Base-by-base conservation (phyloP, 2,888 invertebrate genomes). In the Tricholauxania praeusta region DNA sequence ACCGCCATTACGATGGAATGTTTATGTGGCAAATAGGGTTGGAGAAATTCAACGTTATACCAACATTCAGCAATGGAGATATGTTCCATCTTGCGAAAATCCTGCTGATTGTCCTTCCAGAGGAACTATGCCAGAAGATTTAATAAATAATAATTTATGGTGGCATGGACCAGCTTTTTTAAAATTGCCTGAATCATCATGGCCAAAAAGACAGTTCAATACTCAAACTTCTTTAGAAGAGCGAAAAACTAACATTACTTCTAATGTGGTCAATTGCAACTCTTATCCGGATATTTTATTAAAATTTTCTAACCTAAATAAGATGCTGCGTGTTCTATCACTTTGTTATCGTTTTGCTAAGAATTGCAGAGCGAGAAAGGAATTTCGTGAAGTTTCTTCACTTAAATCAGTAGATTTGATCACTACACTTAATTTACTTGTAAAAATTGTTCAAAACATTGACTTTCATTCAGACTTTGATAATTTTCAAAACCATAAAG, bases 321-420 rank as follows among this genome's bases (percentile, higher is more conserved):
- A 59, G 28, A 28, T 28, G 28, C 14, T 59, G 15, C 59, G 59
- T 12, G 28, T 59, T 28, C 10, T 19, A 28, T 59, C 59, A 12
- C 59, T 59, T 8, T 59, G 59, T 14, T 59, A 22, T 28, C 19
- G 59, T 28, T 59, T 59, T 22, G 14, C 10, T 28, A 22, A 28
- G 15, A 59, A 59, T 15, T 59, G 59, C 59, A 28, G 8, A 32
- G 15, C 14, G 4, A 59, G 12, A 59, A 59, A 59, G 28, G 59
- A 60, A 75, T 80, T 78, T 63, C 70, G 73, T 65, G 75, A 69
- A 32, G 81, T 72, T 49, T 82, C 80, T 32, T 79, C 80, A 75
- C 68, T 72, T 32, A 57, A 65, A 22, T 15, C 19, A 4, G 22
- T 48, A 15, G 28, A 47, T 28, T 12, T 66, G 1, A 67, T 57